Conservation (phyloP, 2,888 invertebrate species). For the Trachelus stipa region DNA sequence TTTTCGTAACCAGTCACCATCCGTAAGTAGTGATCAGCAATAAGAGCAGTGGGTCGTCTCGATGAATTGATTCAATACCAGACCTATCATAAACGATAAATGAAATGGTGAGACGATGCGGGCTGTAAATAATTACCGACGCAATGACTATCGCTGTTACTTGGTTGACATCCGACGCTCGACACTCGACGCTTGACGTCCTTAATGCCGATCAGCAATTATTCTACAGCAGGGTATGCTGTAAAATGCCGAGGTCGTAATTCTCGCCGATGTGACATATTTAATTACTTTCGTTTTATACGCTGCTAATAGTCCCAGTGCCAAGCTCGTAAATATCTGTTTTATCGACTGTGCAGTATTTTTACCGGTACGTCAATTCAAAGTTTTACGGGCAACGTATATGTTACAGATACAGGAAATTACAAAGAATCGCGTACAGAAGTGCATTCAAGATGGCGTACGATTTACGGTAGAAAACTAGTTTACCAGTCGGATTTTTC, state of each 20-base stretch:
- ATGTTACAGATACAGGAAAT: not conserved
- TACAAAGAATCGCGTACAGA: not conserved
- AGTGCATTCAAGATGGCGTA: not conserved
- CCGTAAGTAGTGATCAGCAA: not conserved
- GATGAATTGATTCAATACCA: not conserved
- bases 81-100: not conserved
- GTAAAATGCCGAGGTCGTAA: not conserved
- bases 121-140: slow-evolving; percentile 1
- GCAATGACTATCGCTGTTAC: not conserved
- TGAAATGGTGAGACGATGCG: slow-evolving; percentile 1
- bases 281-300: not conserved
- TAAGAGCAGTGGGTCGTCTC: not conserved
- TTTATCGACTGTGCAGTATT: not conserved
- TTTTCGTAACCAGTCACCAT: not conserved
- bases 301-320: not conserved
- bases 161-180: not conserved
- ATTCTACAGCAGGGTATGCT: not conserved
- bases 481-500: not conserved
- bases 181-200: not conserved
- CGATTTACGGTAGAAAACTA: not conserved
- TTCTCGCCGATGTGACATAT: not conserved
- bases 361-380: not conserved
- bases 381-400: not conserved
- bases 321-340: not conserved
- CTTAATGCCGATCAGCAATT: not conserved